Base-by-base conservation (phyloP, 2,888 invertebrate species). In the Gnatocerus cornutus region DNA sequence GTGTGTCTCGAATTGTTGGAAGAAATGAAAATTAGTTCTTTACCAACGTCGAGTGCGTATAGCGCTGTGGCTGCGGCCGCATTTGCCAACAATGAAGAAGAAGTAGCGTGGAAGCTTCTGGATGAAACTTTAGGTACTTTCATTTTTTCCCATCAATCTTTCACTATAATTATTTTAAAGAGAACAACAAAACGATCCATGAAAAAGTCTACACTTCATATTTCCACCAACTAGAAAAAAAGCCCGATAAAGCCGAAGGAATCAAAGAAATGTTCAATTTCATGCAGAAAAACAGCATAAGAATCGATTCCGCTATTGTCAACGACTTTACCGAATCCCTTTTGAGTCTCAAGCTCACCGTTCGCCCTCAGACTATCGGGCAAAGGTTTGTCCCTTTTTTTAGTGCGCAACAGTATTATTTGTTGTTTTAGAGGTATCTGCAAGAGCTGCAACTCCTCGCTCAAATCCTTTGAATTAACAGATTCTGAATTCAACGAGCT, bases 361-460 rank as follows among this genome's bases (percentile, higher is more conserved):
- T 67, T 7, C 39, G 39, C 7, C 50, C 70, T 27, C 64, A 72
- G 13, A 64, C 43, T 45, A 72, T 77, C 2, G 14, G 3, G 10
- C 16, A n/a, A 27, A 48, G 62, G 61, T 61, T n/a, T n/a, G n/a
- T n/a, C n/a, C n/a, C n/a, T n/a, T n/a, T n/a, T n/a, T n/a, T n/a
- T n/a, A n/a, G n/a, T n/a, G n/a, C n/a, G n/a, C n/a, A n/a, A n/a
- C n/a, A n/a, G n/a, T n/a, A n/a, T n/a, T n/a, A n/a, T n/a, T n/a
- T n/a, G n/a, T n/a, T n/a, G n/a, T n/a, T n/a, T n/a, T 6, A 46
- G 89, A 73, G 93, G 92, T 2, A 80, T 85, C 48, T 95, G 95
- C 80, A 74, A 72, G 0, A 80, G 79, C 21, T 95, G 95, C 79
- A 82, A 84, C 0, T 78, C 85, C 14, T 79, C 79, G 27, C 83